phyloP scores from a whole-genome alignment of 2,113 vertebrate species.

The Eptesicus fuscus region DNA sequence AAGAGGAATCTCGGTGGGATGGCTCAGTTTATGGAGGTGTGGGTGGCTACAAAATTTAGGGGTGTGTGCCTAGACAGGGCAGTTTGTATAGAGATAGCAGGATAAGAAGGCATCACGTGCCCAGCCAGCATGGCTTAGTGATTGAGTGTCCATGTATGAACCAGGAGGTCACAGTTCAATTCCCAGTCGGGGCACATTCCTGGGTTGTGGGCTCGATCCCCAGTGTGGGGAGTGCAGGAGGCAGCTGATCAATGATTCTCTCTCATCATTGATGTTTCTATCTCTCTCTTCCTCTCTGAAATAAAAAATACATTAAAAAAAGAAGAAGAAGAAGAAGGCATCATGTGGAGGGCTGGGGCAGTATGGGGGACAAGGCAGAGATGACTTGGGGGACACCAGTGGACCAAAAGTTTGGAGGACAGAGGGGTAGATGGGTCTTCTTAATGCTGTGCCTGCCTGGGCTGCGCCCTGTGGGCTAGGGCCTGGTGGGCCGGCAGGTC shows the following conservation, averaged over 20 bases:
- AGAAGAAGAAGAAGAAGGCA: background rate
- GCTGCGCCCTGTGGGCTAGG: background rate
- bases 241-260: no score
- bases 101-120: background rate
- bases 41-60: background rate
- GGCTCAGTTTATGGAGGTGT: background rate
- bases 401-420: background rate
- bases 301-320: no score
- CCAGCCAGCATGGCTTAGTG: no score
- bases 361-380: background rate
- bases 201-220: no score
- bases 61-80: background rate
- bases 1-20: background rate
- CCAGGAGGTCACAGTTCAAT: no score
- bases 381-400: background rate
- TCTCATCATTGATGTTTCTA: no score
- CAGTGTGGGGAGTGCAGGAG: no score
- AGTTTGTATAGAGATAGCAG: background rate
- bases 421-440: background rate
- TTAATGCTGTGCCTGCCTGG: background rate
- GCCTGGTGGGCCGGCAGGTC: conserved; percentile 79
- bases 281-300: no score
- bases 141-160: no score
- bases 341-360: background rate
- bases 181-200: no score